Evolutionary conservation across 1,140 invertebrate genomes (phyloP).

Genomic region (Frieseomelitta varia): DNA sequence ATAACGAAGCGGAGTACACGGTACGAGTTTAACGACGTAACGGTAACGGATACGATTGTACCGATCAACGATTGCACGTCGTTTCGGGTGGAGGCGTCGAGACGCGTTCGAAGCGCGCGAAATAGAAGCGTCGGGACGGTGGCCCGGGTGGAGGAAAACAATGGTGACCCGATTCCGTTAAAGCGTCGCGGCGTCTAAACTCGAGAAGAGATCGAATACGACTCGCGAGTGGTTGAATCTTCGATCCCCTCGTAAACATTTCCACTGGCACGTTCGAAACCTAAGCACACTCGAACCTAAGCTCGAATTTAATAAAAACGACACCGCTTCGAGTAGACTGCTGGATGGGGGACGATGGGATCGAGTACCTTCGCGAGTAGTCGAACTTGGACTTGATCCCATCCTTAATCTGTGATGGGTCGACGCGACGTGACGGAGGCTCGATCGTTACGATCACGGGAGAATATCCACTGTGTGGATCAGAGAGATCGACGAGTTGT

Average conservation of each 20-base stretch:
- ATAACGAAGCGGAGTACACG: constrained; percentile 30
- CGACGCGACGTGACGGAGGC: background rate
- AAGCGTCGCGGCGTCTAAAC: background rate
- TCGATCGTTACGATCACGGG: too few relatives aligned
- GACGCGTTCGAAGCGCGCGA: background rate
- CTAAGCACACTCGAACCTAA: too few relatives aligned
- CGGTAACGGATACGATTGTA: constrained; percentile 17
- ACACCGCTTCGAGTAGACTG: too few relatives aligned
- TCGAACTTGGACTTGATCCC: too few relatives aligned
- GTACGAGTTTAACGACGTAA: background rate
- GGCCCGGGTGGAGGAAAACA: background rate
- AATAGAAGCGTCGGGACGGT: background rate
- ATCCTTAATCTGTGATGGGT: too few relatives aligned
- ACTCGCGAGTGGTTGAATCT: too few relatives aligned
- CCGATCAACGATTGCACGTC: background rate
- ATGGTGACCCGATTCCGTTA: constrained; percentile 9
- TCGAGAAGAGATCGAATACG: too few relatives aligned
- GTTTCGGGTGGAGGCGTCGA: background rate
- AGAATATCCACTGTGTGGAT: background rate
- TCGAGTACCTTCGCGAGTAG: too few relatives aligned
- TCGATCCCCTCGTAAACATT: too few relatives aligned
- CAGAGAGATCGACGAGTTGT: background rate
- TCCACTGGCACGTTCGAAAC: too few relatives aligned
- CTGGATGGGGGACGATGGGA: too few relatives aligned
- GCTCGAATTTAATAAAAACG: too few relatives aligned